Percentiles rank a stretch among this genome's conserved stretches.
phyloP scores from a whole-genome alignment of 2,797 vertebrate species.

The Ctenochaetus hawaiiensis region DNA sequence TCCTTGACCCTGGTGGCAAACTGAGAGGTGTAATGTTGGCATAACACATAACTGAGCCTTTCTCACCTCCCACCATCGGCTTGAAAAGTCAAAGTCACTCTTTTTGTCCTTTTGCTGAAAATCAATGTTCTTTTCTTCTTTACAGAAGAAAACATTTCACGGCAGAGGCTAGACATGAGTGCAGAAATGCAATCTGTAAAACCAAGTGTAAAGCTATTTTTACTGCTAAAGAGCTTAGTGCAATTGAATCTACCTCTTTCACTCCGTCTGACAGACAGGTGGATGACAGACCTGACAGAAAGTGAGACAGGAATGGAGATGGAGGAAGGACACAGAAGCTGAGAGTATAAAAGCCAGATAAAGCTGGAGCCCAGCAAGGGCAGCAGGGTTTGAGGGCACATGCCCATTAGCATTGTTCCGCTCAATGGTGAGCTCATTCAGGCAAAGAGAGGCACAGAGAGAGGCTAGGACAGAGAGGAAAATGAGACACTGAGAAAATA shows the following conservation, averaged over 20 bases:
- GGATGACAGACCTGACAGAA: background rate
- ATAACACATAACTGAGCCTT: constrained; percentile 45
- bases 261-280: constrained; percentile 6
- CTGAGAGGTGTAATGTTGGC: constrained; percentile 52
- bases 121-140: constrained; percentile 14
- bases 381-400: constrained; percentile 7
- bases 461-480: constrained; percentile 10
- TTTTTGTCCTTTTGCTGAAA: constrained; percentile 39
- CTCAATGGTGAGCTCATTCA: constrained; percentile 53
- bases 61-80: constrained; percentile 43
- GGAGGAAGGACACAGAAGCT: constrained; percentile 1
- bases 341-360: constrained; percentile 12
- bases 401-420: constrained; percentile 53
- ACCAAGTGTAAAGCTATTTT: background rate
- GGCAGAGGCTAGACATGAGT: constrained; percentile 8
- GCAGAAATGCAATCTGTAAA: background rate
- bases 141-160: constrained; percentile 29
- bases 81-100: constrained; percentile 46
- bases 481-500: constrained; percentile 51
- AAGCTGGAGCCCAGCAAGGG: constrained; percentile 4
- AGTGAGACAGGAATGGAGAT: background rate
- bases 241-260: constrained; percentile 5
- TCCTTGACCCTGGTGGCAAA: constrained; percentile 52
- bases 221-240: background rate
- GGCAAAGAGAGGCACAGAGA: constrained; percentile 31